Base-by-base conservation (phyloP, 2,797 vertebrate genomes). In the Lutjanus campechanus region DNA sequence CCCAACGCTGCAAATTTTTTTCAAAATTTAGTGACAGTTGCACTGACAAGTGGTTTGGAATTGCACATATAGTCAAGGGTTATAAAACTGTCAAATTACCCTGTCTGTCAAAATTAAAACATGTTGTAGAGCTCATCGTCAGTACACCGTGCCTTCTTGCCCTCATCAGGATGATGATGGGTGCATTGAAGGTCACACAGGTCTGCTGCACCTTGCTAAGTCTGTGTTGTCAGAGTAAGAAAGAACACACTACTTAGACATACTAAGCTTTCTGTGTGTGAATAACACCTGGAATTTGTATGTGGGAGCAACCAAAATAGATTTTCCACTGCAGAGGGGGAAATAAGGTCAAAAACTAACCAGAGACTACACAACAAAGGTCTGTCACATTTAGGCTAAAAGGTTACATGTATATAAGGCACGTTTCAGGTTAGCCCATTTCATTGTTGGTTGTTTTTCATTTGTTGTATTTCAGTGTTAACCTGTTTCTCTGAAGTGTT, bases 321-420 rank as follows among this genome's bases (percentile, higher is more conserved):
- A 68, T 50, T 79, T 89, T 86, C 74, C 85, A 40, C 76, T 58
- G 64, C 56, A 73, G 65, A 64, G 11, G 11, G 46, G 25, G 75
- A 51, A 77, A 83, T 81, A 36, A 87, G 73, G 65, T 85, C 67
- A 85, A 69, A 64, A 36, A 61, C 56, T 13, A 77, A 82, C 58
- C 62, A 65, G 29, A 85, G 68, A 71, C 68, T 79, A 36, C 8
- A 73, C 49, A 76, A 49, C 69, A 83, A 70, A 78, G 12, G 55
- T 71, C 41, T 85, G 43, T 64, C 47, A 69, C 9, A 17, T 36
- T 36, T n/a, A 46, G 54, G 20, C 43, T 44, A 68, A 90, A 91
- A 91, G 82, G 84, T 90, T 85, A 87, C 4, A 17, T 40, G 41
- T 58, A 68, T 25, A 36, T 16, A 62, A 70, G 68, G 55, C 44